Conservation (phyloP, 53 echinoderm and acorn worm species). For the Henricia sp. region DNA sequence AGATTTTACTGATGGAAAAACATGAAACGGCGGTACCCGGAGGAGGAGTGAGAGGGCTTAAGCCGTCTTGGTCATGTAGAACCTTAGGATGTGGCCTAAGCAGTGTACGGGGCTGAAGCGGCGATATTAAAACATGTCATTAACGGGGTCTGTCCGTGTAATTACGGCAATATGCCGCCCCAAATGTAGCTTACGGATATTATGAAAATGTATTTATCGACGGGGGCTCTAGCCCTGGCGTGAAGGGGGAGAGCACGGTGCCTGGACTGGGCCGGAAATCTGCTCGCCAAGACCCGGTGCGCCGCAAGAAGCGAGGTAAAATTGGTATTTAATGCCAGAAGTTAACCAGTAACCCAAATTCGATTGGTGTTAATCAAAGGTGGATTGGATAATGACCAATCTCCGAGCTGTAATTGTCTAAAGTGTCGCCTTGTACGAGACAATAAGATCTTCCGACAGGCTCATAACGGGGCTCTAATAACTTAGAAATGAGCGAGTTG, state of each 20-base stretch:
- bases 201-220: slow-evolving; percentile 61
- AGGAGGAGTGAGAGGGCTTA: slow-evolving; percentile 1
- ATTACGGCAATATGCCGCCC: slow-evolving; percentile 59
- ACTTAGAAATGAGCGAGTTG: slow-evolving; percentile 1
- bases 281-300: slow-evolving; percentile 3
- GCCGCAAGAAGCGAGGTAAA: slow-evolving; percentile 16
- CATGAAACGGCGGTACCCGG: slow-evolving; percentile 13
- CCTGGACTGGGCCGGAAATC: slow-evolving; percentile 6
- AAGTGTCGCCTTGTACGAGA: slow-evolving; percentile 24
- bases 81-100: slow-evolving; percentile 4
- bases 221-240: slow-evolving; percentile 26
- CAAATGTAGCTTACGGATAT: slow-evolving; percentile 47
- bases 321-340: slow-evolving; percentile 50
- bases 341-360: slow-evolving; percentile 54
- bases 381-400: slow-evolving; percentile 14
- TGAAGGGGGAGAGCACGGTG: not conserved
- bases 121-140: slow-evolving; percentile 17
- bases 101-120: slow-evolving; percentile 12
- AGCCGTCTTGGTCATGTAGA: not conserved
- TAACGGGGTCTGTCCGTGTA: slow-evolving; percentile 34
- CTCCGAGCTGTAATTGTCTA: slow-evolving; percentile 13
- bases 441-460: slow-evolving; percentile 11
- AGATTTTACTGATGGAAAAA: slow-evolving; percentile 12
- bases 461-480: slow-evolving; percentile 19
- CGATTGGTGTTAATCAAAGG: slow-evolving; percentile 37